Evolutionary conservation across 2,888 invertebrate genomes (phyloP), one percentile per base, ranked within the genome.

Genomic region (Amblyjoppa fuscipennis): DNA sequence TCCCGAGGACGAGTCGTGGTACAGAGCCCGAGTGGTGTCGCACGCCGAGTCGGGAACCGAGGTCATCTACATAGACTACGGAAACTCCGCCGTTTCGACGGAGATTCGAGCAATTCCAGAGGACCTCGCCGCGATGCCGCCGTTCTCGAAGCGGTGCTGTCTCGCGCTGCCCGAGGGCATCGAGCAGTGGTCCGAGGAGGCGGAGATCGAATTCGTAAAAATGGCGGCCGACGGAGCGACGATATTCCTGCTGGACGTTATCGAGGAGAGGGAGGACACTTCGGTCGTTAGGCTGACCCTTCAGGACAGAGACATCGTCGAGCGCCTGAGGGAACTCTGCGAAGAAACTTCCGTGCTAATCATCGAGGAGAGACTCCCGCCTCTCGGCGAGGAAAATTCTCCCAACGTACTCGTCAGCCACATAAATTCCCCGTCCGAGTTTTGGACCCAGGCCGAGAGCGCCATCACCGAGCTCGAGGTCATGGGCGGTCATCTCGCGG

Each of bases 1-100:
- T 94, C 94, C 95, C 0, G 96, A 96, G 61, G 96, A 97, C 88
- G 95, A 95, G 64, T 95, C 95, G 87, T 97, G 96, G 96, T 97
- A 97, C 90, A 94, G 97, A 87, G 96, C 96, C 0, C 95, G 95
- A 76, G 95, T 97, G 73, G 91, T 96, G 16, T 96, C 96, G 70
- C 95, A 95, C 81, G 95, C 95, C 61, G 96, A 95, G 25, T 92
- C 93, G 0, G 95, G 95, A 9, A 95, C 95, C 75, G 96, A 95
- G 90, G 96, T 97, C 0, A 94, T 96, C 80, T 97, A 96, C 89
- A 95, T 97, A 28, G 97, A 97, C 93, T 97, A 96, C 89, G 97
- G 97, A 1, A 97, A 96, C 90, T 96, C 96, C 68, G 95, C 96
- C 7, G 94, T 95, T 69, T 95, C 96, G 80, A 95, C 95, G 75